A percentile compares a stretch with the other conserved stretches of the same genome.
These are phyloP conservation scores for Invenusta paracnida DNA, from an alignment of 2,888 invertebrate species.

Conservation along the genomic window DNA sequence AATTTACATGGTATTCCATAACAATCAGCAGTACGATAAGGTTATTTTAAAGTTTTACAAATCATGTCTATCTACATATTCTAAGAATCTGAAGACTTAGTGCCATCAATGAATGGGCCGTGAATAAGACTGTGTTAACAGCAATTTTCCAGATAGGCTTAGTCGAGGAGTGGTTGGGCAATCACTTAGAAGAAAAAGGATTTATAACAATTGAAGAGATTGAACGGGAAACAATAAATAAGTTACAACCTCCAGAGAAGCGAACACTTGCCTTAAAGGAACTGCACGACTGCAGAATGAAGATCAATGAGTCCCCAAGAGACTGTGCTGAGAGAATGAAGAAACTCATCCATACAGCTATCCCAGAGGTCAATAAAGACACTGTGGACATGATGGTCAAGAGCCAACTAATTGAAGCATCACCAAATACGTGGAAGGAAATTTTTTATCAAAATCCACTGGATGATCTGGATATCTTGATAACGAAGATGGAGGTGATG, in stretches of 20 bases:
- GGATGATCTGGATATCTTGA: not conserved
- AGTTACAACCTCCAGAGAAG: constrained; percentile 6
- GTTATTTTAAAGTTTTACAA: not conserved
- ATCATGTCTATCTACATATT: not conserved
- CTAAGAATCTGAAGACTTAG: not conserved
- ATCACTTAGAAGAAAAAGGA: not conserved
- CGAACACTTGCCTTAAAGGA: not conserved
- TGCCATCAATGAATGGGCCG: too few species aligned
- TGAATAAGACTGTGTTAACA: not conserved
- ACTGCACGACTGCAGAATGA: not conserved
- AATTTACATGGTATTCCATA: too few species aligned
- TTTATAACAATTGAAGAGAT: not conserved
- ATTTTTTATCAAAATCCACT: not conserved
- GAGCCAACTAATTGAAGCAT: not conserved
- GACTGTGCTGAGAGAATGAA: not conserved
- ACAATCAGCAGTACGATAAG: not conserved
- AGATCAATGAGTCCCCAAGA: not conserved
- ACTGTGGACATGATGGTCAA: constrained; percentile 20
- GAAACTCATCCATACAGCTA: not conserved
- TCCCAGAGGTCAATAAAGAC: not conserved
- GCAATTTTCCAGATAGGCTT: not conserved
- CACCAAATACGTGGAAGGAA: not conserved
- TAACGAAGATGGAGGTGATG: constrained; percentile 4
- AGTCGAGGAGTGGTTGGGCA: not conserved
- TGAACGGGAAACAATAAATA: not conserved